Evolutionary conservation across 2,888 invertebrate species (phyloP), one percentile per base, ranked within the genome.

Genomic region (Ornithoptera priamus): DNA sequence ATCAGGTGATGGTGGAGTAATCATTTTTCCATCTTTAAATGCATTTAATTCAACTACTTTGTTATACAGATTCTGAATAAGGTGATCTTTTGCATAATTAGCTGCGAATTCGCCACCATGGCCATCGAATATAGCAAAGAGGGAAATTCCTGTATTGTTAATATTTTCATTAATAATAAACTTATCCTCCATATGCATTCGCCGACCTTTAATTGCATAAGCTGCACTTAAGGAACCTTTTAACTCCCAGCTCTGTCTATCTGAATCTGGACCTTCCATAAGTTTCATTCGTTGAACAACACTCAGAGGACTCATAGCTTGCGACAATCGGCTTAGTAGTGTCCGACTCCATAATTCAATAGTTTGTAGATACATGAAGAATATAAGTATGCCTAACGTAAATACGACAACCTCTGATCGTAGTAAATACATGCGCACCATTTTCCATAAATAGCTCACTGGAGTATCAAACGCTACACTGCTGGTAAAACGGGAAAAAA

Each of bases 61-160:
- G 80, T 95, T 95, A 78, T 94, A 95, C 65, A 97, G 92, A 82
- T 95, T 97, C 83, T 96, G 95, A 74, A 98, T 95, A 22, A 98
- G 93, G 77, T 97, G 96, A 78, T 98, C 97, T 84, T 96, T 96
- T 66, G 97, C 97, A 90, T 97, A 98, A 83, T 98, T 97, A 24
- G 98, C 98, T 66, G 98, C 98, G 92, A 97, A 97, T 92, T 98
- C 97, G 58, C 98, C 99, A 65, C 98, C 99, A 86, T 99, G 98
- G 0, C 98, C 98, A 90, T 99, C 98, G 85, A 98, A 98, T 75
- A 99, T 96, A 61, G 98, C 98, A 90, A 97, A 98, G 71, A 99
- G 92, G 24, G 97, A 96, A 67, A 98, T 95, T 30, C 96, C 97
- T 24, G 97, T 97, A 76, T 95, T 95, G 84, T 96, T 96, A 67